phyloP scores from a whole-genome alignment of 2,797 vertebrate genomes.

The Clangula hyemalis region DNA sequence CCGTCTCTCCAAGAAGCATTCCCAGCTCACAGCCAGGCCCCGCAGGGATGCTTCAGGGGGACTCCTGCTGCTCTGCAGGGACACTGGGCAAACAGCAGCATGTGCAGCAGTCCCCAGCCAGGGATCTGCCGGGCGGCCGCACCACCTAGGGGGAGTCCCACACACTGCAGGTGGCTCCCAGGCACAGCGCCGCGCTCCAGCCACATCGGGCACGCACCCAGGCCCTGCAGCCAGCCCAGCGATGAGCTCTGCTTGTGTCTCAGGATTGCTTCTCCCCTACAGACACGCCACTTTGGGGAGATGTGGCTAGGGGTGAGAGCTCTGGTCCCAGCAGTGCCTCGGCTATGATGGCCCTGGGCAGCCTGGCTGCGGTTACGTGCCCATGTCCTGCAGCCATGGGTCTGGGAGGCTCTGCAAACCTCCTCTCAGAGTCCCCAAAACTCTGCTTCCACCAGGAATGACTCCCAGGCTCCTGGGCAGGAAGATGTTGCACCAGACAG shows the following conservation, averaged over 20 bases:
- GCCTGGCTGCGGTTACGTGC: neutral
- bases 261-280: neutral
- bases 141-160: neutral
- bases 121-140: neutral
- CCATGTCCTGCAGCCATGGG: neutral
- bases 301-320: neutral
- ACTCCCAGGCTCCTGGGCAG: too few relatives aligned
- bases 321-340: neutral
- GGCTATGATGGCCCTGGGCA: neutral
- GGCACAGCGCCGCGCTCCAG: neutral
- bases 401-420: neutral
- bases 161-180: neutral
- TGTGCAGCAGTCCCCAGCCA: neutral
- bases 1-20: neutral
- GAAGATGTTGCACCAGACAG: neutral
- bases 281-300: neutral
- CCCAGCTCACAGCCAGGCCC: neutral
- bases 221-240: neutral
- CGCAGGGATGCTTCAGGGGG: neutral
- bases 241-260: neutral
- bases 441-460: neutral
- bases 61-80: neutral
- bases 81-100: neutral
- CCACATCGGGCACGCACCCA: too few relatives aligned
- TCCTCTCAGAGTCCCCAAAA: neutral